Evolutionary conservation across 1,140 invertebrate genomes (phyloP).

Genomic region (Penaeus vannamei): DNA sequence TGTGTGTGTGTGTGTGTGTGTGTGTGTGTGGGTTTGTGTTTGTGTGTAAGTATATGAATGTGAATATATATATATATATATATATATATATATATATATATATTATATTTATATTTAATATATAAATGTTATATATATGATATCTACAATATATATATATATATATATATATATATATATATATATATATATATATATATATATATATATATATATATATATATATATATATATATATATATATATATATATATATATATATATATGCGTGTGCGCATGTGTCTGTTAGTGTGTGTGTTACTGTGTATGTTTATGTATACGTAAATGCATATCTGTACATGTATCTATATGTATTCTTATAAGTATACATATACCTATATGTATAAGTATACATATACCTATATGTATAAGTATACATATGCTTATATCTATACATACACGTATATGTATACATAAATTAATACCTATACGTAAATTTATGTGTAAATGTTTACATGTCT

Average conservation of each 20-base stretch:
- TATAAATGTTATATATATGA: no score
- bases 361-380: no score
- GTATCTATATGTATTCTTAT: no score
- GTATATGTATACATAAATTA: neutral
- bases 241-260: constrained; percentile 4
- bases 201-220: constrained; percentile 4
- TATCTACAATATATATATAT: no score
- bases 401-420: no score
- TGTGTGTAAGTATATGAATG: constrained; percentile 9
- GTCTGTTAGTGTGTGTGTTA: no score
- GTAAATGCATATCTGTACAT: no score
- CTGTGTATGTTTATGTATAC: no score
- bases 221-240: constrained; percentile 4
- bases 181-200: neutral
- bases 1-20: constrained; percentile 41
- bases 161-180: neutral
- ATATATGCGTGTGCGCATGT: neutral
- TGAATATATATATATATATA: neutral
- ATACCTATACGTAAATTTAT: neutral
- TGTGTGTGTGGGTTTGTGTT: constrained; percentile 14
- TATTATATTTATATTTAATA: no score
- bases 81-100: neutral
- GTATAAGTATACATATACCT: no score
- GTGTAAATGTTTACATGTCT: neutral
- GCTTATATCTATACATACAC: no score